Evolutionary conservation across 2,113 vertebrate genomes (phyloP).

Genomic region (Oryzias woworae): DNA sequence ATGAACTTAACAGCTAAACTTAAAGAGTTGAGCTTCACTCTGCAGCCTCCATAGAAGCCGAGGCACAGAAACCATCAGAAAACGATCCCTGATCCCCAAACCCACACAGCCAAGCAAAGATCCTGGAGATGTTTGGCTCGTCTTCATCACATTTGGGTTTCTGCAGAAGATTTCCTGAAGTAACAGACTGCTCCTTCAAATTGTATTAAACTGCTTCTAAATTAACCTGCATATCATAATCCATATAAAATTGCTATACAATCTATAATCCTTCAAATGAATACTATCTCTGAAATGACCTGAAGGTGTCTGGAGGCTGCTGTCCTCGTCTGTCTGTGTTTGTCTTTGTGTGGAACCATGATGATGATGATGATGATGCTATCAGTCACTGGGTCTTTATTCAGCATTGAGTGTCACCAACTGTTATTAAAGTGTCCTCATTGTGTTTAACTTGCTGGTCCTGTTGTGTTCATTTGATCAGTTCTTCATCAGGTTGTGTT

Average conservation of each 20-base stretch:
- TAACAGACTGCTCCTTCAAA: conserved; percentile 51
- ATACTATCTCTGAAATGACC: conserved; percentile 69
- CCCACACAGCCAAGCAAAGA: no score
- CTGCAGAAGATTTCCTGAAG: conserved; percentile 10
- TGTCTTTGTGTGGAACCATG: conserved; percentile 30
- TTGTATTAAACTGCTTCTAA: conserved; percentile 68
- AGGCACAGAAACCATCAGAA: no score
- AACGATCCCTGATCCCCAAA: no score
- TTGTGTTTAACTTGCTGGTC: conserved; percentile 17
- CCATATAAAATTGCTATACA: conserved; percentile 66
- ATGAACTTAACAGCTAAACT: no score
- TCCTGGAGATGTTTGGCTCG: not conserved
- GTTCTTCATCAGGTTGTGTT: not conserved
- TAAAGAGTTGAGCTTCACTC: no score
- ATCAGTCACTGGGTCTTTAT: conserved; percentile 63
- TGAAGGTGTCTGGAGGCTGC: conserved; percentile 34
- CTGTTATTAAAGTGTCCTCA: conserved; percentile 53
- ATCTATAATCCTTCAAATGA: conserved; percentile 64
- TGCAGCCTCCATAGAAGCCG: no score
- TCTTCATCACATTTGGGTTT: not conserved
- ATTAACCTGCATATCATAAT: conserved; percentile 65
- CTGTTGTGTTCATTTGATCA: not conserved
- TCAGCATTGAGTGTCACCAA: conserved; percentile 59
- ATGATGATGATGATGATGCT: conserved; percentile 17
- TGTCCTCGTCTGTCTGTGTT: conserved; percentile 22